Conservation (phyloP, 2,797 vertebrate species). For the Emydoidea blandingii region DNA sequence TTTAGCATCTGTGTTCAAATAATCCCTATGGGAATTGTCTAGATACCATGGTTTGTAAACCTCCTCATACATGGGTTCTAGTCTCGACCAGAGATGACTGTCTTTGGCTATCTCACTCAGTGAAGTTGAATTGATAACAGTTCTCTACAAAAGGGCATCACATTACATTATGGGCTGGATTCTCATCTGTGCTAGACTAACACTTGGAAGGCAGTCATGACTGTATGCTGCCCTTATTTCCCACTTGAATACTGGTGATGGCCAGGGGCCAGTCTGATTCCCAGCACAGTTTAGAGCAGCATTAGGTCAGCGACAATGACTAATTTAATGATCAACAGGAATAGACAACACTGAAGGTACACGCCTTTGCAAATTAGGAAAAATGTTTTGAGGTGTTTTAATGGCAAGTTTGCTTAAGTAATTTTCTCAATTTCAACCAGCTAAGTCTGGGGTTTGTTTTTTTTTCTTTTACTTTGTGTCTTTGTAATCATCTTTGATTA, state of each 20-base stretch:
- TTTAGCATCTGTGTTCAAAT: neutral
- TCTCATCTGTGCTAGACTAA: neutral
- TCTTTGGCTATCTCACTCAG: neutral
- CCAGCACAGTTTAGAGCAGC: neutral
- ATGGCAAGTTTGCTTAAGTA: fast-evolving
- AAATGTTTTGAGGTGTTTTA: neutral
- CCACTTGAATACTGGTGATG: constrained; percentile 10
- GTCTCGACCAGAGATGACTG: neutral
- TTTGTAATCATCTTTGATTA: neutral
- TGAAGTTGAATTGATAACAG: neutral
- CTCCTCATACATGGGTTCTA: neutral
- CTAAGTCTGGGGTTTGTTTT: neutral
- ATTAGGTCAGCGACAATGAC: neutral
- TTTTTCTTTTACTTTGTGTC: neutral
- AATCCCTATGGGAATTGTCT: neutral
- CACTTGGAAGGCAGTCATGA: neutral
- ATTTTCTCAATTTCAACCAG: fast-evolving
- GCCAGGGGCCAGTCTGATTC: neutral
- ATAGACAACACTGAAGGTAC: neutral
- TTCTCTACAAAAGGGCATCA: neutral
- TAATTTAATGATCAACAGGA: neutral
- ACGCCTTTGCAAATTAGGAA: neutral
- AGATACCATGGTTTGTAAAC: neutral
- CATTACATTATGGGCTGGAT: neutral
- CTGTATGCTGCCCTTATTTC: neutral